phyloP scores from a whole-genome alignment of 2,797 vertebrate genomes.

The Tiaroga cobitis region DNA sequence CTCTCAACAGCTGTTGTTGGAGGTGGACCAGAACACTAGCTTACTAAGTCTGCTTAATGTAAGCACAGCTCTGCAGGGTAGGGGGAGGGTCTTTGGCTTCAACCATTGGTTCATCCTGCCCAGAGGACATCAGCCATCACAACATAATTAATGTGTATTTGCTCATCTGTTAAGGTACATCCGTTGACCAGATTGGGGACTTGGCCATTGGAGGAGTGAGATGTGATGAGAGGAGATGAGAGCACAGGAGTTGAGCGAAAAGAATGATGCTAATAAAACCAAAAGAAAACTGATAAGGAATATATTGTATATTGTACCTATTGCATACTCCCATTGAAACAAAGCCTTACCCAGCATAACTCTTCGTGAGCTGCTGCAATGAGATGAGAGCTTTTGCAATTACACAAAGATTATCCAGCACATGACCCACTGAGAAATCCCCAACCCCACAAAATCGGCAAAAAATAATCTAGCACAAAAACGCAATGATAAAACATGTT shows the following conservation, averaged over 20 bases:
- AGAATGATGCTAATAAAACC: slow-evolving; percentile 19
- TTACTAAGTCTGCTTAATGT: slow-evolving; percentile 47
- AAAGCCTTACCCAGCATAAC: background rate
- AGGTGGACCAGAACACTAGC: slow-evolving; percentile 51
- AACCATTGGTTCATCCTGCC: slow-evolving; percentile 21
- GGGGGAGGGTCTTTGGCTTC: slow-evolving; percentile 9
- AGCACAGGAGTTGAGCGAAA: background rate
- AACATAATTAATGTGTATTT: slow-evolving; percentile 62
- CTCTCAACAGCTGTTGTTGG: slow-evolving; percentile 47
- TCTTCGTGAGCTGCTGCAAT: slow-evolving; percentile 27
- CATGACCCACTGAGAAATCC: slow-evolving; percentile 30
- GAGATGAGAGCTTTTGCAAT: slow-evolving; percentile 33
- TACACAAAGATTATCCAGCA: slow-evolving; percentile 29
- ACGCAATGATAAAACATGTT: background rate
- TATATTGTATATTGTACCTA: background rate
- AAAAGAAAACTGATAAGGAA: background rate
- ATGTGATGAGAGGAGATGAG: background rate
- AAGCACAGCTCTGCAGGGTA: slow-evolving; percentile 33
- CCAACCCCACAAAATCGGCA: background rate
- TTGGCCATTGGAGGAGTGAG: slow-evolving; percentile 1
- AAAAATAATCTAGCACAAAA: slow-evolving; percentile 31
- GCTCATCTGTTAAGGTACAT: slow-evolving; percentile 61
- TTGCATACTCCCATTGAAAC: slow-evolving; percentile 22
- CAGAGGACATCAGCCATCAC: slow-evolving; percentile 50
- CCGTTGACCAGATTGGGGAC: slow-evolving; percentile 37